phyloP scores from a whole-genome alignment of 1,140 invertebrate species.

The Maconellicoccus hirsutus region DNA sequence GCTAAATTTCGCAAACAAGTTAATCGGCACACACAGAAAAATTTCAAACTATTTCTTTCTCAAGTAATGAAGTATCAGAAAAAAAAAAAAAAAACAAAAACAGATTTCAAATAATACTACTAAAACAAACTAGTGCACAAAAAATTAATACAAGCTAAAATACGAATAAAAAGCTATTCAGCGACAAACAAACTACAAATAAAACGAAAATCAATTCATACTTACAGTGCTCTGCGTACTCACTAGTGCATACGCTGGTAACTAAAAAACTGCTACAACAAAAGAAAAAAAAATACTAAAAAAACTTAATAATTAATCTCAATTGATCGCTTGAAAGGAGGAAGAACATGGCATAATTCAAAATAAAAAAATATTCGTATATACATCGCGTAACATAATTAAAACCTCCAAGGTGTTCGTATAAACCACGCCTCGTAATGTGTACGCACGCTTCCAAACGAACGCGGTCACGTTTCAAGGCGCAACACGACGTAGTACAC shows the following conservation, averaged over 20 bases:
- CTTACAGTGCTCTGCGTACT: slow-evolving; percentile 15
- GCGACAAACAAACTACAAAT: slow-evolving; percentile 16
- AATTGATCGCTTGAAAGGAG: background rate
- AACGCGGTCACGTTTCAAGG: no score
- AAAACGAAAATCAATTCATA: slow-evolving; percentile 1
- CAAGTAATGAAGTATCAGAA: background rate
- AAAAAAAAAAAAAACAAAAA: background rate
- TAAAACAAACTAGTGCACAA: slow-evolving; percentile 20
- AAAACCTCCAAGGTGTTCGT: no score
- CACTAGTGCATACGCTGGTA: background rate
- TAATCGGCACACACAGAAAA: no score
- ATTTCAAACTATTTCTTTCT: no score
- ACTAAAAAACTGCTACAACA: background rate
- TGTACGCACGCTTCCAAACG: no score
- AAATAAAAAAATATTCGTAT: no score
- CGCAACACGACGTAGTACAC: no score
- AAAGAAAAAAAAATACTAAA: background rate
- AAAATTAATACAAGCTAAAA: slow-evolving; percentile 22
- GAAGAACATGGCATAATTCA: no score
- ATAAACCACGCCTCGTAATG: no score
- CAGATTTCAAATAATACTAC: background rate
- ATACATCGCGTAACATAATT: no score
- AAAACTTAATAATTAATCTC: no score
- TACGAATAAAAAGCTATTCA: slow-evolving; percentile 18
- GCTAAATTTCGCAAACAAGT: no score